Percentiles rank a stretch among this genome's conserved stretches.
Evolutionary conservation across 2,113 vertebrate species (phyloP).

Genomic region (chimpanzee (Pan troglodytes)): NHGRI_mPanTro3-v2.1_pri NC_072419.2:43971001-43971500

Average conservation of each 20-base stretch:
- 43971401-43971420: conserved; percentile 2
- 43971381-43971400: conserved; percentile 31
- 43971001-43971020: neutral
- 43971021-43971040: conserved; percentile 59
- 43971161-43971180: conserved; percentile 70
- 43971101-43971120: conserved; percentile 61
- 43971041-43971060: conserved; percentile 57
- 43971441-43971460: conserved; percentile 10
- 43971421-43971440: conserved; percentile 9
- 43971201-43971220: conserved; percentile 73
- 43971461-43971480: conserved; percentile 2
- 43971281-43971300: conserved; percentile 14
- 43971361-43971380: neutral
- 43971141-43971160: conserved; percentile 56
- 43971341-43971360: conserved; percentile 14
- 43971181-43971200: conserved; percentile 75
- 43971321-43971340: conserved; percentile 19
- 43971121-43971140: conserved; percentile 62
- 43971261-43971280: conserved; percentile 58
- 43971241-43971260: conserved; percentile 70
- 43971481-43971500: neutral
- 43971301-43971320: conserved; percentile 42
- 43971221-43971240: conserved; percentile 56
- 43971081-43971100: conserved; percentile 65
- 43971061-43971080: conserved; percentile 36